These are phyloP conservation scores for Tolypeutes matacus DNA, from an alignment of 2,797 vertebrate species.

Conservation along the genomic window DNA sequence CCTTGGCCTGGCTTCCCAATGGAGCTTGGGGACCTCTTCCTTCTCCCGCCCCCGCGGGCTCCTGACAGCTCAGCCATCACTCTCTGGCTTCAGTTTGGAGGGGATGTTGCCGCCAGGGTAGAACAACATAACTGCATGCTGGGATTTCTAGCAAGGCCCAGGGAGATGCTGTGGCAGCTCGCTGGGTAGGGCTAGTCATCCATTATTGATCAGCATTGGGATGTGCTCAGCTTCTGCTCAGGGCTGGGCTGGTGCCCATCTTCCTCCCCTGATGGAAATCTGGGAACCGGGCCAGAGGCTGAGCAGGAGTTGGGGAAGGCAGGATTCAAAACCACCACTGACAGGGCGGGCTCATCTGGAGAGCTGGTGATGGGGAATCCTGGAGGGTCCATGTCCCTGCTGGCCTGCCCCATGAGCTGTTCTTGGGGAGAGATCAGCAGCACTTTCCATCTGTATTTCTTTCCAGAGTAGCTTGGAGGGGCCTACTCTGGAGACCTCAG, in stretches of 20 bases:
- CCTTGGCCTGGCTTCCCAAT: neutral
- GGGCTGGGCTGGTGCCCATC: neutral
- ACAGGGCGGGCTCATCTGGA: neutral
- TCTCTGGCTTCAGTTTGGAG: neutral
- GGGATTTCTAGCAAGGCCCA: neutral
- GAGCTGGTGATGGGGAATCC: neutral
- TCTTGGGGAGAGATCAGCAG: neutral
- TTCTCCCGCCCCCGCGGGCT: no score
- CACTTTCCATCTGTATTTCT: neutral
- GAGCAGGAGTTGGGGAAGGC: neutral
- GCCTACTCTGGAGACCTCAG: neutral
- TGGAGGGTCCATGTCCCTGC: neutral
- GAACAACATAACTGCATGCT: accelerated
- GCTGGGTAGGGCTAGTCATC: neutral
- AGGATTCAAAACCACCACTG: neutral
- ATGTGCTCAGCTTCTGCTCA: neutral
- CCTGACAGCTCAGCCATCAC: neutral
- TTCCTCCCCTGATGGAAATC: neutral
- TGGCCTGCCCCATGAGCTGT: neutral
- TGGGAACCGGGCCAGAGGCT: neutral
- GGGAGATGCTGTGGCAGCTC: neutral
- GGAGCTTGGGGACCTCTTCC: neutral
- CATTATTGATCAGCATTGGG: neutral
- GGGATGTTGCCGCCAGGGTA: neutral
- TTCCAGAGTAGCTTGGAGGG: neutral